A percentile compares a stretch with the other conserved stretches of the same genome.
phyloP scores from a whole-genome alignment of 2,113 vertebrate genomes.

The Ploceus nigricollis region DNA sequence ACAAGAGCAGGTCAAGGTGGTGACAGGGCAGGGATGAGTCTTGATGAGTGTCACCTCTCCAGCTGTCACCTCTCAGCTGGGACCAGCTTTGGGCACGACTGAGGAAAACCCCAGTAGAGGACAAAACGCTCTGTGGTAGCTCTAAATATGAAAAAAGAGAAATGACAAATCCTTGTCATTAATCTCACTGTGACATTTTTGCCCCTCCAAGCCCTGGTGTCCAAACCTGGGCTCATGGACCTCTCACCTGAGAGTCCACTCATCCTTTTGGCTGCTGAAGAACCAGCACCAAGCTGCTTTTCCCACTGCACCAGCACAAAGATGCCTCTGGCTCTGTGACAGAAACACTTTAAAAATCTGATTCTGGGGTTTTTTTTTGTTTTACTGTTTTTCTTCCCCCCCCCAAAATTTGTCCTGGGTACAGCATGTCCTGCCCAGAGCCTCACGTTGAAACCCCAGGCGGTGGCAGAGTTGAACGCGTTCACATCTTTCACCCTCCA shows the following conservation, averaged over 20 bases:
- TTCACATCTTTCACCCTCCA: neutral
- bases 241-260: neutral
- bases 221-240: neutral
- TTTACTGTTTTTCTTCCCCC: neutral
- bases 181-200: neutral
- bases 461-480: neutral
- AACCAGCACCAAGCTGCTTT: neutral
- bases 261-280: neutral
- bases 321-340: neutral
- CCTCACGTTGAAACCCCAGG: neutral
- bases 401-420: fast-evolving
- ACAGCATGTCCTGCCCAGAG: neutral
- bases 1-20: neutral
- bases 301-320: neutral
- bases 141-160: neutral
- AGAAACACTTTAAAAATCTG: neutral
- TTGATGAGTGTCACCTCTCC: neutral
- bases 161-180: neutral
- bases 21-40: neutral
- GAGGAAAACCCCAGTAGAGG: neutral
- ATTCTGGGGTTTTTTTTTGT: fast-evolving
- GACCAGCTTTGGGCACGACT: neutral
- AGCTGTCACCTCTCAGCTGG: neutral
- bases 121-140: neutral
- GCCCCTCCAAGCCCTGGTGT: neutral